A percentile compares a stretch with the other conserved stretches of the same genome.
Conservation (phyloP, 2,888 invertebrate species). For the Andrena praecox region DNA sequence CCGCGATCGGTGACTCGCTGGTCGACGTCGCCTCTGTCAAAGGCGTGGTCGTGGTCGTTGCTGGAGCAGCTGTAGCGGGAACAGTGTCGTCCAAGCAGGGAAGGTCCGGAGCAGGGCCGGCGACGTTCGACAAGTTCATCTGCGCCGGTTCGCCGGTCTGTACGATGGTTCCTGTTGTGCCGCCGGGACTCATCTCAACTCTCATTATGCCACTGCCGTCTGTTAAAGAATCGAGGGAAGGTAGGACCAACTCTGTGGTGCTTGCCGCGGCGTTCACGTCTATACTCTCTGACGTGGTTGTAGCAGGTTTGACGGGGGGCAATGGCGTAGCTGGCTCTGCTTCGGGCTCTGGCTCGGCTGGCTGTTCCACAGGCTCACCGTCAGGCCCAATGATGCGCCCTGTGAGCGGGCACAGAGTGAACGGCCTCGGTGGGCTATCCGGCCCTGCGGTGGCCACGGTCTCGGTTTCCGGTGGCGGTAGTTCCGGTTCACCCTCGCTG, state of each 20-base stretch:
- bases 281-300: constrained; percentile 54
- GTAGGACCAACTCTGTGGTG: constrained; percentile 79
- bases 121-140: constrained; percentile 74
- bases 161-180: constrained; percentile 88
- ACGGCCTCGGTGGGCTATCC: constrained; percentile 89
- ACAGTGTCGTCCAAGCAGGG: constrained; percentile 82
- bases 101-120: constrained; percentile 78
- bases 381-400: constrained; percentile 85
- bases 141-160: constrained; percentile 81
- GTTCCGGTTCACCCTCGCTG: constrained; percentile 88
- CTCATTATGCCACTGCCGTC: constrained; percentile 80
- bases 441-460: constrained; percentile 85
- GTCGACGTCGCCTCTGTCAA: constrained; percentile 57
- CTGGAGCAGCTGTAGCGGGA: constrained; percentile 56
- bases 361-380: constrained; percentile 83
- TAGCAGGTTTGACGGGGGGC: constrained; percentile 56
- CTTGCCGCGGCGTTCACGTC: constrained; percentile 60
- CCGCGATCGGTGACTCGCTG: constrained; percentile 55
- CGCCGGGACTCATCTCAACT: constrained; percentile 88
- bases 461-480: constrained; percentile 83
- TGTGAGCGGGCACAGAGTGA: constrained; percentile 90
- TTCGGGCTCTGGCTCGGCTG: constrained; percentile 68
- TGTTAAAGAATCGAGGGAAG: constrained; percentile 81
- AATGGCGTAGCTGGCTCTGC: constrained; percentile 59
- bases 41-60: constrained; percentile 46